Evolutionary conservation across 2,113 vertebrate species (phyloP).

Genomic region (Ranitomeya imitator): DNA sequence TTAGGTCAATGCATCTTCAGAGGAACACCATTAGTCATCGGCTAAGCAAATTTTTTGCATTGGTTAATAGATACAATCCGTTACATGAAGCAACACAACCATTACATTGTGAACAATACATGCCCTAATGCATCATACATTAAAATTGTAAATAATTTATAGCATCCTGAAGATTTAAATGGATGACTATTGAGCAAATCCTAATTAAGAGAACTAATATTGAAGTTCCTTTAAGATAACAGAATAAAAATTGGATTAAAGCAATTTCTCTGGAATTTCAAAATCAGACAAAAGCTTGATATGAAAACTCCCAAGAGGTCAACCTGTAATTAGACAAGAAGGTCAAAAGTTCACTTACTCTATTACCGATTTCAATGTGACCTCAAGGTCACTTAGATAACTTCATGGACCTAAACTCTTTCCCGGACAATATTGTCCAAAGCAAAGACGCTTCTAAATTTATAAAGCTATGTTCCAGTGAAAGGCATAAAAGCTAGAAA

Average conservation of each 20-base stretch:
- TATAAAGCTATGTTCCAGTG: conserved; percentile 26
- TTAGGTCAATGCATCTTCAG: not conserved
- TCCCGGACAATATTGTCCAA: not conserved
- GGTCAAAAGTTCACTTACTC: conserved; percentile 42
- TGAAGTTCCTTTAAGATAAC: conserved; percentile 19
- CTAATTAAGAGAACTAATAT: conserved; percentile 17
- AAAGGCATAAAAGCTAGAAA: conserved; percentile 15
- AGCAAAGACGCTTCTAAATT: conserved; percentile 15
- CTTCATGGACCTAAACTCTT: conserved; percentile 29
- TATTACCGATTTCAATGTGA: conserved; percentile 41
- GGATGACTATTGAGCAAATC: conserved; percentile 35
- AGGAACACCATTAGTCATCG: not conserved
- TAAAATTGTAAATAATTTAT: not conserved
- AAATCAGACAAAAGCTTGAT: conserved; percentile 27
- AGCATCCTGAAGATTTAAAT: conserved; percentile 13
- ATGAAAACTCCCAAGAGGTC: not conserved
- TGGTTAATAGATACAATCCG: too few relatives aligned
- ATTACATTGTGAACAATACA: not conserved
- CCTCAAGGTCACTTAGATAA: conserved; percentile 45
- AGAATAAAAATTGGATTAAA: conserved; percentile 43
- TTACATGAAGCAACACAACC: too few relatives aligned
- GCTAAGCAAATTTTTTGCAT: not conserved
- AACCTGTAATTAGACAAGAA: conserved; percentile 39
- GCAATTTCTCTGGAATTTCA: conserved; percentile 2
- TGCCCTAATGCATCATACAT: not conserved